Evolutionary conservation across 1,140 invertebrate species (phyloP).

Genomic region (Choristoneura fumiferana): DNA sequence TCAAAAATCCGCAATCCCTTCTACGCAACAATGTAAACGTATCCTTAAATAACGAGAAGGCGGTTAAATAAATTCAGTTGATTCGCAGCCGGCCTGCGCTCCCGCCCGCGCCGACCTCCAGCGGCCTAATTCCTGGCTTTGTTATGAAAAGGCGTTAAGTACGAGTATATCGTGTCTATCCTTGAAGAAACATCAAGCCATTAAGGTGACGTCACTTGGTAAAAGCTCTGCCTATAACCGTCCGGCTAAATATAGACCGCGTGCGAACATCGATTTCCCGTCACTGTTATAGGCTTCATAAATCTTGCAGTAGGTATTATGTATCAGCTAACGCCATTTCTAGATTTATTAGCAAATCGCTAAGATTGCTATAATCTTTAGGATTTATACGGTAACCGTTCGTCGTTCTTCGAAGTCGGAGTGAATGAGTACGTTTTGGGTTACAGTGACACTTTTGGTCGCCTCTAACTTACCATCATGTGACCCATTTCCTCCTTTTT

Average conservation of each 20-base stretch:
- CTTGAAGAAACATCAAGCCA: slow-evolving; percentile 7
- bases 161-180: neutral
- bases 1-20: too few relatives aligned
- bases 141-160: slow-evolving; percentile 1
- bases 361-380: too few relatives aligned
- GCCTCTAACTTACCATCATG: too few relatives aligned
- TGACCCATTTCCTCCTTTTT: too few relatives aligned
- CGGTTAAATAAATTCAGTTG: too few relatives aligned
- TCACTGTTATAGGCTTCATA: slow-evolving; percentile 4
- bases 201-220: slow-evolving; percentile 12
- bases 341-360: neutral
- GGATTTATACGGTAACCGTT: too few relatives aligned
- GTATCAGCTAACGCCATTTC: neutral
- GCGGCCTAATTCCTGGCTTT: neutral
- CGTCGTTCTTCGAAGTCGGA: too few relatives aligned
- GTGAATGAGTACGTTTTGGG: too few relatives aligned
- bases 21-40: too few relatives aligned
- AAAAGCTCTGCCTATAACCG: slow-evolving; percentile 5
- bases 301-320: slow-evolving; percentile 1
- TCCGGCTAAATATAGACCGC: slow-evolving; percentile 7
- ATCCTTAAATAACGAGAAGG: too few relatives aligned
- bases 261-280: neutral
- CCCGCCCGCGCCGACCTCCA: neutral
- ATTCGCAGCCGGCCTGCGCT: too few relatives aligned
- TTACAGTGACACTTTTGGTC: too few relatives aligned